phyloP scores from a whole-genome alignment of 2,113 vertebrate genomes.

The Ramphastos sulfuratus region DNA sequence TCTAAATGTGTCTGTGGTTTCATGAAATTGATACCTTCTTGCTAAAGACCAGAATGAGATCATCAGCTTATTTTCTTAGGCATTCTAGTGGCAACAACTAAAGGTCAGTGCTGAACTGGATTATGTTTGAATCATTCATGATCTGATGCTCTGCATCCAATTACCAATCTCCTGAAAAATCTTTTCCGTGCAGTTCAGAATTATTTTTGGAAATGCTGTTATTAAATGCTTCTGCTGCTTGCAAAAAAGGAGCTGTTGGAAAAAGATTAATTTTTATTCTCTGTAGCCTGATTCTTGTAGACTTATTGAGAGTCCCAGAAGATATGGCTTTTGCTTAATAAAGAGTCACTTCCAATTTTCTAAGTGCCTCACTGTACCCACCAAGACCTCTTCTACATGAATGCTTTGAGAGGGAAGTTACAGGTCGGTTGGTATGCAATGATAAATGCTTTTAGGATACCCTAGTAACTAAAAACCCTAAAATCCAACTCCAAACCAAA shows the following conservation, averaged over 20 bases:
- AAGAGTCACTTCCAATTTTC: background rate
- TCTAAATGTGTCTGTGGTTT: background rate
- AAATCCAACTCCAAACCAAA: background rate
- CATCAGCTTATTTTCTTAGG: background rate
- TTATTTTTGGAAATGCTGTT: background rate
- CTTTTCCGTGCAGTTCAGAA: background rate
- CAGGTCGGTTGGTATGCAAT: background rate
- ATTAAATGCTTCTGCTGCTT: background rate
- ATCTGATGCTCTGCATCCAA: background rate
- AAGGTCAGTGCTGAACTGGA: background rate
- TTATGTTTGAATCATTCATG: background rate
- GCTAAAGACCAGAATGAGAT: background rate
- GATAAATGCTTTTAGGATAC: background rate
- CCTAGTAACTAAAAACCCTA: background rate
- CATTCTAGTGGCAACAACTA: background rate
- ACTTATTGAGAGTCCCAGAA: background rate
- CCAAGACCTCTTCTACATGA: background rate
- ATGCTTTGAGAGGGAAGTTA: background rate
- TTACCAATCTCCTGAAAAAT: background rate
- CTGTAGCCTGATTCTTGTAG: background rate
- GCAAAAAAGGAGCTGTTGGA: background rate
- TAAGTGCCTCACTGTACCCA: background rate
- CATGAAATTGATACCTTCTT: background rate
- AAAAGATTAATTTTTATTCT: background rate
- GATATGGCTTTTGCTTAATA: background rate